phyloP scores from a whole-genome alignment of 2,797 vertebrate species.

The Mormyrus hasselquistii region DNA sequence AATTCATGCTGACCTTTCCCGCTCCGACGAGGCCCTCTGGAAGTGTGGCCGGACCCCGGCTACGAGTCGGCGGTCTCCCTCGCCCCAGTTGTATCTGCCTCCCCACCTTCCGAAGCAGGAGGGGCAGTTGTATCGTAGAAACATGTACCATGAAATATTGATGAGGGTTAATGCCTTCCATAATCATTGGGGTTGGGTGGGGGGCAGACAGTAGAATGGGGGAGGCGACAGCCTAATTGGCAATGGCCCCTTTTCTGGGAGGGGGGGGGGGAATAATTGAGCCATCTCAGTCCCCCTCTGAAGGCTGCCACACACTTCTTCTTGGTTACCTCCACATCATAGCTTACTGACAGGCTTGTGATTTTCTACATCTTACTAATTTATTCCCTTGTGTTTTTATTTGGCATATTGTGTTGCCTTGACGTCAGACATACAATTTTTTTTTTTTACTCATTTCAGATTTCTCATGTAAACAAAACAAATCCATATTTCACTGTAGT shows the following conservation, averaged over 20 bases:
- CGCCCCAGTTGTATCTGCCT: neutral
- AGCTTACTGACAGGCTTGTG: neutral
- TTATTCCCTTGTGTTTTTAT: neutral
- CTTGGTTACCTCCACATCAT: neutral
- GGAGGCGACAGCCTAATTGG: neutral
- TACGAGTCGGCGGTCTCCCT: neutral
- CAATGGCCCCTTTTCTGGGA: neutral
- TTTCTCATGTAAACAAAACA: neutral
- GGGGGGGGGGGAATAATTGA: neutral
- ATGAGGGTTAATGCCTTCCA: conserved; percentile 18
- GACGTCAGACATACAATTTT: neutral
- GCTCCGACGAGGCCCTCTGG: conserved; percentile 5
- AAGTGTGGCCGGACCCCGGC: neutral
- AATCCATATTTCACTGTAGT: neutral
- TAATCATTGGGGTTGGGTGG: neutral
- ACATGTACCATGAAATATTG: conserved; percentile 17
- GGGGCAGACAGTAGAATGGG: neutral
- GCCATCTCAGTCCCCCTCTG: neutral
- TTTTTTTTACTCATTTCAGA: neutral
- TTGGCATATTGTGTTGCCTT: neutral
- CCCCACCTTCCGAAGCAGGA: neutral
- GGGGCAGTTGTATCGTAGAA: neutral
- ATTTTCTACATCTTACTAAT: neutral
- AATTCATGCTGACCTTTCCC: conserved; percentile 49
- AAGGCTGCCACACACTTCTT: neutral